Conservation (phyloP, 2,113 vertebrate species). For the Boleophthalmus pectinirostris region DNA sequence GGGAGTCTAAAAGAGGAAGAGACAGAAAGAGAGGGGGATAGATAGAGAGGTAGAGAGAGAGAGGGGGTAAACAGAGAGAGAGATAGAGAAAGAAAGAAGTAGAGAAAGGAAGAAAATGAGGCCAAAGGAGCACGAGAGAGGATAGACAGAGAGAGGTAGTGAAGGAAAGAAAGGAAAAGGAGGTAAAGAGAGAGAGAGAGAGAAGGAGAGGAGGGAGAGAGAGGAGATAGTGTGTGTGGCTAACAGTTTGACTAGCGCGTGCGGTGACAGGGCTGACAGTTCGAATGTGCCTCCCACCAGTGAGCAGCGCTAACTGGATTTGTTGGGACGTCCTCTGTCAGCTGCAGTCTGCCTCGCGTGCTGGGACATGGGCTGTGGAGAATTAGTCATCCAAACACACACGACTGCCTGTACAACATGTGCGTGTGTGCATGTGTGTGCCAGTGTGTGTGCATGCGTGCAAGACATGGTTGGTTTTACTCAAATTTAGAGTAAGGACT, state of each 20-base stretch:
- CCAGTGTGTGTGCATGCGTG: no score
- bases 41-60: background rate
- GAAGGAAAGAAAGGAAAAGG: background rate
- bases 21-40: no score
- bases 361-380: background rate
- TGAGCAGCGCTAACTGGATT: background rate
- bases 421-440: background rate
- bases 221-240: background rate
- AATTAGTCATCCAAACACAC: background rate
- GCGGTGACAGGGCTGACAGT: constrained; percentile 7
- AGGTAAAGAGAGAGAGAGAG: background rate
- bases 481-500: background rate
- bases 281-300: constrained; percentile 9
- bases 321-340: constrained; percentile 4
- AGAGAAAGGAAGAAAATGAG: no score
- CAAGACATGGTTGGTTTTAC: no score
- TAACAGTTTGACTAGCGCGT: constrained; percentile 7
- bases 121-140: background rate
- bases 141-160: no score
- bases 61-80: background rate
- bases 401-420: background rate
- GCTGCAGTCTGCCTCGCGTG: background rate
- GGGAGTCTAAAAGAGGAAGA: background rate
- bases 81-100: no score
- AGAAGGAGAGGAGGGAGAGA: background rate